These are phyloP conservation scores for Callithrix jacchus DNA, from an alignment of 2,113 vertebrate genomes.

Conservation along the genomic window DNA sequence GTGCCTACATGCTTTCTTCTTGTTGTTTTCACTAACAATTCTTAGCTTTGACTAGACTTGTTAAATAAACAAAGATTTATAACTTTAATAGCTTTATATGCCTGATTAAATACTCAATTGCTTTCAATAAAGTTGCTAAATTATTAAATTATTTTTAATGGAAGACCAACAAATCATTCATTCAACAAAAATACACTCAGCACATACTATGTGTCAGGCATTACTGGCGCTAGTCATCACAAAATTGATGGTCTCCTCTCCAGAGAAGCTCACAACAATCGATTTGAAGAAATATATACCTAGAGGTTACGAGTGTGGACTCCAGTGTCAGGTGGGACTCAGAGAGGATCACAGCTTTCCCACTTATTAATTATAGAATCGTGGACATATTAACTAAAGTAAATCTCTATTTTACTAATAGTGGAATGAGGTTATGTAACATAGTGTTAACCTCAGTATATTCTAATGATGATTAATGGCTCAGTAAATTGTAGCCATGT, in stretches of 20 bases:
- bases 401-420: conserved; percentile 30
- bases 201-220: neutral
- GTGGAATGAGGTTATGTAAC: conserved; percentile 21
- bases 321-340: neutral
- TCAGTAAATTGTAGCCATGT: conserved; percentile 14
- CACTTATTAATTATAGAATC: neutral
- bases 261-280: neutral
- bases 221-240: neutral
- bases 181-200: neutral
- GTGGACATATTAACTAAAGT: neutral
- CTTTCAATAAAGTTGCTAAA: neutral
- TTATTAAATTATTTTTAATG: neutral
- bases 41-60: neutral
- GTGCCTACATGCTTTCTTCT: neutral
- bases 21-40: neutral
- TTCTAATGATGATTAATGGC: conserved; percentile 25
- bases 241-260: neutral
- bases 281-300: neutral
- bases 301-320: neutral
- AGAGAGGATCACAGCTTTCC: neutral
- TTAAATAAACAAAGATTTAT: conserved; percentile 32
- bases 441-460: neutral
- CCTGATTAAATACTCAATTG: neutral
- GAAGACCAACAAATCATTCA: neutral
- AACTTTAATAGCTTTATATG: neutral